Evolutionary conservation across 2,888 invertebrate species (phyloP).

Genomic region (Lymantria monacha): DNA sequence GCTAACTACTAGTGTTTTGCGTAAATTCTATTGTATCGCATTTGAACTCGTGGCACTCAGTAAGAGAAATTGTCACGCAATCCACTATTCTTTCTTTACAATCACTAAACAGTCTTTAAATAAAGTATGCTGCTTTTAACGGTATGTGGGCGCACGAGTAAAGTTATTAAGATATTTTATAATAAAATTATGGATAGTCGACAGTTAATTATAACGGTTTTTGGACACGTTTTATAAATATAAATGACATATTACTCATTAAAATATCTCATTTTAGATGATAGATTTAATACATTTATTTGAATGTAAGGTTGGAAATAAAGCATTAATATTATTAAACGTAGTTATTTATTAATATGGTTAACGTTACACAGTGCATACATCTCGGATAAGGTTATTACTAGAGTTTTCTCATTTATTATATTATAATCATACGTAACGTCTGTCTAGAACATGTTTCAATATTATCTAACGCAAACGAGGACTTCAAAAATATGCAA

Average conservation of each 20-base stretch:
- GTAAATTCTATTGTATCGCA: too few relatives aligned
- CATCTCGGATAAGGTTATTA: slow-evolving; percentile 1
- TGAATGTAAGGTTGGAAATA: not conserved
- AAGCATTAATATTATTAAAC: not conserved
- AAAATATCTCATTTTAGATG: slow-evolving; percentile 14
- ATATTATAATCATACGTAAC: not conserved
- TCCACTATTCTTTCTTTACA: too few relatives aligned
- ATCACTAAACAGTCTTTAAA: too few relatives aligned
- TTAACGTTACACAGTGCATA: slow-evolving; percentile 13
- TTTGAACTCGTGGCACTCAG: too few relatives aligned
- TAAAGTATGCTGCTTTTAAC: too few relatives aligned
- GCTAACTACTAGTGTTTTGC: too few relatives aligned
- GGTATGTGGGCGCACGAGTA: too few relatives aligned
- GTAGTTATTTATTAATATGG: slow-evolving; percentile 11
- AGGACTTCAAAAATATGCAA: too few relatives aligned
- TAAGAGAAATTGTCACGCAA: too few relatives aligned
- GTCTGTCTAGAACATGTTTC: too few relatives aligned
- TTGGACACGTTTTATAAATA: not conserved
- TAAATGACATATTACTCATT: slow-evolving; percentile 8
- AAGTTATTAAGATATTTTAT: not conserved
- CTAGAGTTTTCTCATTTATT: not conserved
- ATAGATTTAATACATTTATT: slow-evolving; percentile 5
- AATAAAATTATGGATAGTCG: slow-evolving; percentile 5
- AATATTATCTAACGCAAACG: too few relatives aligned
- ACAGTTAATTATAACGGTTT: slow-evolving; percentile 13